Evolutionary conservation across 2,797 vertebrate species (phyloP).

Genomic region (Helostoma temminkii): DNA sequence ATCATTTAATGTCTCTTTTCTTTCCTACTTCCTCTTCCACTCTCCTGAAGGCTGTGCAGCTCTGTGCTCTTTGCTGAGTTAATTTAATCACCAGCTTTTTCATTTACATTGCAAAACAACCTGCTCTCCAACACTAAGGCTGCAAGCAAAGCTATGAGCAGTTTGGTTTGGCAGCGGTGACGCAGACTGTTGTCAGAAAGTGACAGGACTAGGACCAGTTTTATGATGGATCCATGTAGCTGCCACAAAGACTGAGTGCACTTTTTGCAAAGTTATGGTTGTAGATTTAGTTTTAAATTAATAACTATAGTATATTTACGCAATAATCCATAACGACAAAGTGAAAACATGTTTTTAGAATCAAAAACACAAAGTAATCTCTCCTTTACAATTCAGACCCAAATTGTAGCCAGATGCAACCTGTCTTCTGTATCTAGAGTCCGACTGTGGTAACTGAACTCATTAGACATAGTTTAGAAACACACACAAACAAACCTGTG

Average conservation of each 20-base stretch:
- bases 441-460: no score
- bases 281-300: no score
- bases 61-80: conserved; percentile 54
- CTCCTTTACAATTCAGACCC: no score
- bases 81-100: conserved; percentile 77
- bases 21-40: conserved; percentile 33
- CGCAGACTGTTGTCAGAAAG: conserved; percentile 38
- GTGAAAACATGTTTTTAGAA: no score
- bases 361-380: no score
- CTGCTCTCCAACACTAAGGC: conserved; percentile 53
- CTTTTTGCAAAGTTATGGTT: no score
- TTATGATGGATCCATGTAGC: conserved; percentile 24
- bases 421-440: no score
- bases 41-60: conserved; percentile 53
- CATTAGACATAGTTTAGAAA: no score
- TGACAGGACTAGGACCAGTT: conserved; percentile 43
- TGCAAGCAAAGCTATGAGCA: conserved; percentile 52
- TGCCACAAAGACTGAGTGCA: conserved; percentile 21
- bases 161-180: conserved; percentile 42
- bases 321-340: no score
- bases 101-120: conserved; percentile 82
- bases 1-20: conserved; percentile 26
- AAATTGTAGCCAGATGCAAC: no score
- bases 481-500: no score
- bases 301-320: no score